These are phyloP conservation scores for Spizella passerina DNA, from an alignment of 2,797 vertebrate species.

Conservation along the genomic window DNA sequence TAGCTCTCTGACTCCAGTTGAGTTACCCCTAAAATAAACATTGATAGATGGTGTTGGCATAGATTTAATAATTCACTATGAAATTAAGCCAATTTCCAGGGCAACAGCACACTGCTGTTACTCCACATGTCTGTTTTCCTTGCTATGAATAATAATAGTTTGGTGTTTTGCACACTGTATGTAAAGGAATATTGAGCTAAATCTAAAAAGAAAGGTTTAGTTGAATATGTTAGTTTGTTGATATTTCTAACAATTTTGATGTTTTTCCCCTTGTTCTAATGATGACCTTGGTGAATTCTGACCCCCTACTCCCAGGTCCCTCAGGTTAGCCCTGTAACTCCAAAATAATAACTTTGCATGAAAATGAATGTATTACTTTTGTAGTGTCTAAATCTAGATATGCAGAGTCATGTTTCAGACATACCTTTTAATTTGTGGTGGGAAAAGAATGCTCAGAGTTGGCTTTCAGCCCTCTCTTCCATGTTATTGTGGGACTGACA, in stretches of 20 bases:
- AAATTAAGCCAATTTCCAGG: constrained; percentile 30
- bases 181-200: constrained; percentile 70
- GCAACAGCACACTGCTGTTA: not conserved
- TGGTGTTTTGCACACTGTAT: constrained; percentile 67
- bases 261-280: constrained; percentile 78
- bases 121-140: not conserved
- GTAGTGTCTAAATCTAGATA: constrained; percentile 52
- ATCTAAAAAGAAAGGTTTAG: constrained; percentile 69
- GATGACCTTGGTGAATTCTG: constrained; percentile 82
- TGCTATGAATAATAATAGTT: constrained; percentile 67
- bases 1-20: not conserved
- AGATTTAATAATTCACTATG: not conserved
- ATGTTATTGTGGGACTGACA: not conserved
- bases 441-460: not conserved
- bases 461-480: not conserved
- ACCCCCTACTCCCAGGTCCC: constrained; percentile 79
- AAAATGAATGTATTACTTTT: constrained; percentile 42
- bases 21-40: not conserved
- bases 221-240: constrained; percentile 72
- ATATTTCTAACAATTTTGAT: constrained; percentile 79
- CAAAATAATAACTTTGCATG: constrained; percentile 75
- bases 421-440: not conserved
- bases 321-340: constrained; percentile 80
- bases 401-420: constrained; percentile 67
- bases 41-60: not conserved